phyloP scores from a whole-genome alignment of 2,888 invertebrate species.

The Calliopum simillimum region DNA sequence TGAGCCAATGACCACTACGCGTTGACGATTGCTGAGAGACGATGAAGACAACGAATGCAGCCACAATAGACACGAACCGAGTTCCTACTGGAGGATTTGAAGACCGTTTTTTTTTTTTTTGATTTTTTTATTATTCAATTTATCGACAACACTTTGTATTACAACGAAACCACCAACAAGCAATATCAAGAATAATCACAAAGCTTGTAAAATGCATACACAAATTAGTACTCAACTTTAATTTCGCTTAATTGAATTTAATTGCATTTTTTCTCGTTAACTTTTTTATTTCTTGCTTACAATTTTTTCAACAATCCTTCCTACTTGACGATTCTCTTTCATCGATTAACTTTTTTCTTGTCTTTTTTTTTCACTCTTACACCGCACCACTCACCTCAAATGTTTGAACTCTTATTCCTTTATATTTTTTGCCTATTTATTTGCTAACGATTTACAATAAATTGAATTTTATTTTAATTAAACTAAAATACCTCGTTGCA shows the following conservation, averaged over 20 bases:
- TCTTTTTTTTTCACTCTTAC: conserved; percentile 33
- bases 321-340: conserved; percentile 32
- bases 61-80: no score
- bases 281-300: conserved; percentile 37
- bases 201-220: conserved; percentile 40
- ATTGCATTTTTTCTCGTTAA: conserved; percentile 51
- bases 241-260: conserved; percentile 60
- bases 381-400: conserved; percentile 44
- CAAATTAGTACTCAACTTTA: conserved; percentile 52
- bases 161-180: conserved; percentile 6
- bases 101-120: neutral
- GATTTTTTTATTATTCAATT: conserved; percentile 9
- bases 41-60: no score
- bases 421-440: conserved; percentile 36
- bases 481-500: conserved; percentile 9
- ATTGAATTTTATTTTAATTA: conserved; percentile 34
- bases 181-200: conserved; percentile 39
- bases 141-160: conserved; percentile 1
- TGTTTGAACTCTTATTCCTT: conserved; percentile 39
- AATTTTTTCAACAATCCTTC: conserved; percentile 39
- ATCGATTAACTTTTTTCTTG: conserved; percentile 42
- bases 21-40: neutral
- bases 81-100: neutral
- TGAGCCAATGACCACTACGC: neutral
- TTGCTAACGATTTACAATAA: conserved; percentile 31